These are phyloP conservation scores for Phymastichus coffea DNA, from an alignment of 1,140 invertebrate species.

Conservation along the genomic window DNA sequence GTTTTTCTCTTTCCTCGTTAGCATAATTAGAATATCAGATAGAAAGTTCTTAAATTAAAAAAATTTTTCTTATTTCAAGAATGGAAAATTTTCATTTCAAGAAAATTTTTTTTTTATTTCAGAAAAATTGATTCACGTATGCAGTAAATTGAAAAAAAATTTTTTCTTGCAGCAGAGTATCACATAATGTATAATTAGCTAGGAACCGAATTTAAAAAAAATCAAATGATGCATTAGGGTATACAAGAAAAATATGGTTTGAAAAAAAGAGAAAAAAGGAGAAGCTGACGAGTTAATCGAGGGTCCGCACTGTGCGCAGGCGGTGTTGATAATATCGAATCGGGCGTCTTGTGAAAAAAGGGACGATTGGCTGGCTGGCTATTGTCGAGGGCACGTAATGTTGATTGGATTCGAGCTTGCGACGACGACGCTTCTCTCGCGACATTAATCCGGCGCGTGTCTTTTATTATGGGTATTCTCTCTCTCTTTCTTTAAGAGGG, in stretches of 20 bases:
- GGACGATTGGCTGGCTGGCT: slow-evolving; percentile 29
- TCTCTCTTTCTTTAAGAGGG: too few relatives aligned
- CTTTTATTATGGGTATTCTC: slow-evolving; percentile 26
- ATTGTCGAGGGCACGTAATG: slow-evolving; percentile 25
- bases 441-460: slow-evolving; percentile 29
- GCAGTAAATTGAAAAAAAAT: too few relatives aligned
- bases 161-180: too few relatives aligned
- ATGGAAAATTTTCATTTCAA: too few relatives aligned
- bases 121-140: too few relatives aligned
- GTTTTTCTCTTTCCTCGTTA: background rate
- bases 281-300: slow-evolving; percentile 27
- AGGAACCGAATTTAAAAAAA: too few relatives aligned
- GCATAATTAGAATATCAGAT: slow-evolving; percentile 8
- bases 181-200: too few relatives aligned
- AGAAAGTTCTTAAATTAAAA: too few relatives aligned
- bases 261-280: background rate
- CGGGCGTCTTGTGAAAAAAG: background rate
- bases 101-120: too few relatives aligned
- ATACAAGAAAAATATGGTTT: background rate
- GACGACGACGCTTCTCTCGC: background rate
- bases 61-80: too few relatives aligned
- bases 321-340: slow-evolving; percentile 27
- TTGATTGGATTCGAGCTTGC: slow-evolving; percentile 28
- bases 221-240: too few relatives aligned
- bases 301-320: slow-evolving; percentile 19